Evolutionary conservation across 1,140 invertebrate species (phyloP).

Genomic region (Drosophila littoralis): DNA sequence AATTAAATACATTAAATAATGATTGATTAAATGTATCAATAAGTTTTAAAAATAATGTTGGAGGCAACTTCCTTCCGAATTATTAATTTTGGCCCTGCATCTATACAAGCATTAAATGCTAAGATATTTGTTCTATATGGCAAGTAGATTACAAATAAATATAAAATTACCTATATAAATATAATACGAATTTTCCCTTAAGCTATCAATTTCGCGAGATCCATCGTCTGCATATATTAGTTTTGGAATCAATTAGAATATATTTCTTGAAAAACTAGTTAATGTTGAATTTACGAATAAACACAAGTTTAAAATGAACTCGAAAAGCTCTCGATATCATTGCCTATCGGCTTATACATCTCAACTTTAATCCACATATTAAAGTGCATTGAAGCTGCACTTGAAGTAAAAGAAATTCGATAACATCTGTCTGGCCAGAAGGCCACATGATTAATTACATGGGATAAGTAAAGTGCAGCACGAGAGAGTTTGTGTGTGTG

Average conservation of each 20-base stretch:
- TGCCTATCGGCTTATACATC: not conserved
- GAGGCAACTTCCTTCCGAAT: no score
- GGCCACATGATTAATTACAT: slow-evolving; percentile 43
- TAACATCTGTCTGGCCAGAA: slow-evolving; percentile 33
- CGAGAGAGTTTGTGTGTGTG: not conserved
- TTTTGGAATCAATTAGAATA: not conserved
- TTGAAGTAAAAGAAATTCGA: slow-evolving; percentile 23
- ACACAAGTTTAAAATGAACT: not conserved
- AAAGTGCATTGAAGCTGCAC: slow-evolving; percentile 18
- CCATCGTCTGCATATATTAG: no score
- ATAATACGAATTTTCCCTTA: no score
- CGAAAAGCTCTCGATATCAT: not conserved
- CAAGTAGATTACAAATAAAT: no score
- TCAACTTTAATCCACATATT: slow-evolving; percentile 6
- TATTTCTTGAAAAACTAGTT: not conserved
- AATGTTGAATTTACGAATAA: not conserved
- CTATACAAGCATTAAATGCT: no score
- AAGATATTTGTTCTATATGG: no score
- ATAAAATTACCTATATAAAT: no score
- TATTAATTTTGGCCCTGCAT: no score
- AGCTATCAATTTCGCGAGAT: no score
- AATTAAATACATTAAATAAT: no score
- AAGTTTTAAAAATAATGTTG: no score
- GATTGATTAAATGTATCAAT: no score
- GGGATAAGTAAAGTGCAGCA: slow-evolving; percentile 9